phyloP scores from a whole-genome alignment of 1,140 invertebrate genomes.

The Penaeus chinensis region DNA sequence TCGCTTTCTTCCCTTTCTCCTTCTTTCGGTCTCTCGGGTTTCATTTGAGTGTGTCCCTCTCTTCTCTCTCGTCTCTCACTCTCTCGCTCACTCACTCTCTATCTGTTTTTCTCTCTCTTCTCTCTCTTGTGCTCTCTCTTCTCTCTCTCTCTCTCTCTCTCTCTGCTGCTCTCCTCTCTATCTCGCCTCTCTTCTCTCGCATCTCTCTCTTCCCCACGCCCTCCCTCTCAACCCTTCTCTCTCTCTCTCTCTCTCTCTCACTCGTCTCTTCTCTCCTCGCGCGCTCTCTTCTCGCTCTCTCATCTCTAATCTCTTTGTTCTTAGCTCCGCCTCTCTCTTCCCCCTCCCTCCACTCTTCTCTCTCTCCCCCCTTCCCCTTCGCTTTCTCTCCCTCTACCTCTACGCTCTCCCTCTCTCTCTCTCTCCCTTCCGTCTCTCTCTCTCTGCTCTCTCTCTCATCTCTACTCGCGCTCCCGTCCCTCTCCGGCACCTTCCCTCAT shows the following conservation, averaged over 20 bases:
- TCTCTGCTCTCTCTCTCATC: slow-evolving; percentile 4
- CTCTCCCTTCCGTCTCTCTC: slow-evolving; percentile 1
- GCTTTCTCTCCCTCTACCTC: not conserved
- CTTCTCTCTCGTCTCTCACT: not conserved
- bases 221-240: not conserved
- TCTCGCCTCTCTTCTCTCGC: too few relatives aligned
- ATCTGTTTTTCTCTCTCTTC: not conserved
- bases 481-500: too few relatives aligned
- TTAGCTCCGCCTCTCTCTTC: too few relatives aligned
- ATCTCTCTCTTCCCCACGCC: not conserved
- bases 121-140: not conserved
- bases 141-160: not conserved
- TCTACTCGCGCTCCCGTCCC: not conserved
- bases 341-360: too few relatives aligned
- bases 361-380: slow-evolving; percentile 8
- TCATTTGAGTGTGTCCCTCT: too few relatives aligned
- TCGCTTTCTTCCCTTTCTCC: too few relatives aligned
- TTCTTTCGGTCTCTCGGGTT: too few relatives aligned
- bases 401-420: too few relatives aligned
- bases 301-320: too few relatives aligned
- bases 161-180: not conserved
- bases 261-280: too few relatives aligned
- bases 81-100: not conserved
- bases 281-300: too few relatives aligned
- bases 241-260: too few relatives aligned